These are phyloP conservation scores for Lithobates pipiens DNA, from an alignment of 2,797 vertebrate genomes.

Conservation along the genomic window DNA sequence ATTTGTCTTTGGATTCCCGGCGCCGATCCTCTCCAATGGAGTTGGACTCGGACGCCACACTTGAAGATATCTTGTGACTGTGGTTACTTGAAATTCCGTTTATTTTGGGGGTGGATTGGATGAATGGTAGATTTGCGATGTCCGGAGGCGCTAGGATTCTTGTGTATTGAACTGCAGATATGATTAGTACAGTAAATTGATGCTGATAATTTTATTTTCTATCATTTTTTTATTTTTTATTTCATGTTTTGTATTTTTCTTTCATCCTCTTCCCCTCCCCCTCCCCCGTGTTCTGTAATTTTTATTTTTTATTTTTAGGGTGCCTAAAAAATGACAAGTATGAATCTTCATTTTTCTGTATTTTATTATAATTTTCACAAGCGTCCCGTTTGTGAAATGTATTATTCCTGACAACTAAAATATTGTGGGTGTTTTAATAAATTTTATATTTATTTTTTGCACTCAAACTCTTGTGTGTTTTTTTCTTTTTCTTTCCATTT, in stretches of 20 bases:
- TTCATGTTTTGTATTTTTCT: conserved; percentile 68
- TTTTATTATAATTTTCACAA: conserved; percentile 84
- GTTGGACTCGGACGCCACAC: conserved; percentile 75
- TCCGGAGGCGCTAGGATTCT: conserved; percentile 85
- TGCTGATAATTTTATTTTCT: conserved; percentile 87
- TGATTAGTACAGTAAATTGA: conserved; percentile 85
- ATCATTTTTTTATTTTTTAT: conserved; percentile 83
- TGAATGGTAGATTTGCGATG: conserved; percentile 80
- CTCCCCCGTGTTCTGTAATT: conserved; percentile 70
- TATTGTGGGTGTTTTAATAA: conserved; percentile 90
- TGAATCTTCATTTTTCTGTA: conserved; percentile 75
- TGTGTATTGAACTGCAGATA: conserved; percentile 87
- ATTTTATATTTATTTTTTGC: conserved; percentile 91
- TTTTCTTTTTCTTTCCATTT: conserved; percentile 31
- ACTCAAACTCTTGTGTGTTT: conserved; percentile 76
- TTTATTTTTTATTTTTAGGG: conserved; percentile 80
- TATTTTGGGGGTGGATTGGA: conserved; percentile 77
- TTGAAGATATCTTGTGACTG: conserved; percentile 80
- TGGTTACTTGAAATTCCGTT: conserved; percentile 85
- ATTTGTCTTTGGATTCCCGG: conserved; percentile 75
- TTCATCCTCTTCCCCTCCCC: conserved; percentile 58
- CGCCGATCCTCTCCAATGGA: conserved; percentile 72
- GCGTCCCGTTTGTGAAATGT: conserved; percentile 78
- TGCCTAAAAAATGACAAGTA: conserved; percentile 79
- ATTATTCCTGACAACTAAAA: conserved; percentile 86